Percentiles rank a stretch among this genome's conserved stretches.
phyloP scores from a whole-genome alignment of 2,797 vertebrate species.

The Falco berigora region DNA sequence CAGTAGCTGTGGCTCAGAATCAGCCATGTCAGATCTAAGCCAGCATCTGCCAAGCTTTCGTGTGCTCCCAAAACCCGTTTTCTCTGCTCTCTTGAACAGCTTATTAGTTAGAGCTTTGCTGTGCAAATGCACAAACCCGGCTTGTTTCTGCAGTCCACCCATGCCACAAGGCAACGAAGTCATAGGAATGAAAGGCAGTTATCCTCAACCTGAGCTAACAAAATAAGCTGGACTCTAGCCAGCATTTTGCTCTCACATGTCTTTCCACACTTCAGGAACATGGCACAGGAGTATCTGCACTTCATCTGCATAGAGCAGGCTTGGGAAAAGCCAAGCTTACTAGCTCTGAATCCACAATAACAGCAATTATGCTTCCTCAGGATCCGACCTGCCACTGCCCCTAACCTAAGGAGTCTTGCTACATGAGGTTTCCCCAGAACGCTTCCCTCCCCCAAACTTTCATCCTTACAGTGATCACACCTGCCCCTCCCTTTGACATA shows the following conservation, averaged over 20 bases:
- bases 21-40: background rate
- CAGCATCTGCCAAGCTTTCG: background rate
- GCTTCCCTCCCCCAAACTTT: background rate
- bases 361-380: fast-evolving
- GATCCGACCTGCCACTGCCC: fast-evolving
- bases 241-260: background rate
- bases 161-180: background rate
- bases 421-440: background rate
- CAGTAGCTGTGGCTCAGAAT: background rate
- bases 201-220: background rate
- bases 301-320: background rate
- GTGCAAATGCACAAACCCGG: background rate
- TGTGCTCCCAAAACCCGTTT: background rate
- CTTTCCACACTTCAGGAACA: background rate
- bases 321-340: background rate
- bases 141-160: background rate
- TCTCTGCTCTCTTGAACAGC: background rate
- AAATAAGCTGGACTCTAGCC: background rate
- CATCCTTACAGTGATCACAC: background rate
- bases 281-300: background rate
- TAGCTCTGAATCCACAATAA: background rate
- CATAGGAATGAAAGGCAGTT: background rate
- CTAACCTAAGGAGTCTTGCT: background rate
- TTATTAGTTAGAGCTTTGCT: background rate
- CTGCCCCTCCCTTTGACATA: too few relatives aligned